phyloP scores from a whole-genome alignment of 2,888 invertebrate genomes.

The Acanthococcus lagerstroemiae region DNA sequence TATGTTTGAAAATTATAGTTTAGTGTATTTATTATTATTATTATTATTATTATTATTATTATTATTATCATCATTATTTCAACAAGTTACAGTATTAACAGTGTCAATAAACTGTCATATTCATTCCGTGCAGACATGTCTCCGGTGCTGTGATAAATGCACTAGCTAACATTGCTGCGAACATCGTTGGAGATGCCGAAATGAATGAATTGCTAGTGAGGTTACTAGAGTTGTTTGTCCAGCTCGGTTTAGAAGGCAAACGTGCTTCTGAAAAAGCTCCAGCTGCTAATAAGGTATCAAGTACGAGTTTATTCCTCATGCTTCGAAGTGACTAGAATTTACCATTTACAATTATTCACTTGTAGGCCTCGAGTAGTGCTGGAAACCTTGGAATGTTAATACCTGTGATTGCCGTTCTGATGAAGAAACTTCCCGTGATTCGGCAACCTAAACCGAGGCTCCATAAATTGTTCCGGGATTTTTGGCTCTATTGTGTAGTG shows the following conservation, averaged over 20 bases:
- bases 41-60: not conserved
- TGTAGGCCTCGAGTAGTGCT: slow-evolving; percentile 82
- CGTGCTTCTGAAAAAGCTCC: slow-evolving; percentile 87
- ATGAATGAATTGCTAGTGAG: slow-evolving; percentile 77
- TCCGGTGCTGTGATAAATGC: slow-evolving; percentile 94
- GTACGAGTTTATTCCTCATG: too few relatives aligned
- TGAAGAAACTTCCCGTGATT: slow-evolving; percentile 80
- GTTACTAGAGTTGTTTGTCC: slow-evolving; percentile 91
- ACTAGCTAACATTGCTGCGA: slow-evolving; percentile 88
- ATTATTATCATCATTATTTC: not conserved
- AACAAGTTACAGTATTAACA: too few relatives aligned
- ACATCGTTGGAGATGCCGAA: slow-evolving; percentile 76
- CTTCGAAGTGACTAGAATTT: too few relatives aligned
- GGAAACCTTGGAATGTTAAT: slow-evolving; percentile 96
- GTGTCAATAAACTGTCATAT: too few relatives aligned
- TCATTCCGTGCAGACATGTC: slow-evolving; percentile 70
- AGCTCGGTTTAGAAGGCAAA: slow-evolving; percentile 93
- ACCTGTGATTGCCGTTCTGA: slow-evolving; percentile 88
- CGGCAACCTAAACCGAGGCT: slow-evolving; percentile 81
- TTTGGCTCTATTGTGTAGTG: slow-evolving; percentile 98
- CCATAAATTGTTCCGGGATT: slow-evolving; percentile 95
- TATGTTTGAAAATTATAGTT: too few relatives aligned
- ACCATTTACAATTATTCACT: not conserved
- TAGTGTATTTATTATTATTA: too few relatives aligned
- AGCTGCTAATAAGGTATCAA: slow-evolving; percentile 50